Evolutionary conservation across 2,888 invertebrate genomes (phyloP).

Genomic region (Netelia virgata): DNA sequence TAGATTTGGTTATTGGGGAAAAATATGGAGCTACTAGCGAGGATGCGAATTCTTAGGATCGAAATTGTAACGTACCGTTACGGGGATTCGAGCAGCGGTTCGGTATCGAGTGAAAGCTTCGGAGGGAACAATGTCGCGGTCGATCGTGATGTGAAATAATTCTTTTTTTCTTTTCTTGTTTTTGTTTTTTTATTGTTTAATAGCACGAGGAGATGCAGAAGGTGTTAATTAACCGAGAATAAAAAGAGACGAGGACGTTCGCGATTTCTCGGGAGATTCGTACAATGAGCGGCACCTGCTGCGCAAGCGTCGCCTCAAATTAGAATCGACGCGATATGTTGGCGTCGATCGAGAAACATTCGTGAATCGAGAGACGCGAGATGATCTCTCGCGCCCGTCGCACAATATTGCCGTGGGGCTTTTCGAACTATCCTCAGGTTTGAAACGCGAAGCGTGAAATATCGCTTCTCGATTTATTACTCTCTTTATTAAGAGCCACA

Average conservation of each 20-base stretch:
- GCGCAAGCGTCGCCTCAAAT: constrained; percentile 54
- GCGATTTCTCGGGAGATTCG: constrained; percentile 22
- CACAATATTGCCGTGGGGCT: too few relatives aligned
- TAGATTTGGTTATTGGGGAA: constrained; percentile 5
- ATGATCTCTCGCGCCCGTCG: neutral
- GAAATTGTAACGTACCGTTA: constrained; percentile 42
- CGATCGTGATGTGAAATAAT: constrained; percentile 45
- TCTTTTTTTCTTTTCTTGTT: too few relatives aligned
- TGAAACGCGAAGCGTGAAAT: constrained; percentile 28
- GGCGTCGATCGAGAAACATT: constrained; percentile 30
- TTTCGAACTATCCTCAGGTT: neutral
- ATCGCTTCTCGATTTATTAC: constrained; percentile 44
- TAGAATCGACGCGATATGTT: constrained; percentile 36
- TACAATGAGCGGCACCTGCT: constrained; percentile 38
- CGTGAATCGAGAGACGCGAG: neutral
- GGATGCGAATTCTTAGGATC: constrained; percentile 6
- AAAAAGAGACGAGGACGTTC: constrained; percentile 23
- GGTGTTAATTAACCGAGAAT: constrained; percentile 53
- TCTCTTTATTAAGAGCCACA: constrained; percentile 32
- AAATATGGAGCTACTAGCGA: constrained; percentile 1
- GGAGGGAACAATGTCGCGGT: constrained; percentile 34
- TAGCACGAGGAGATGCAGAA: neutral
- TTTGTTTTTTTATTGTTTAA: constrained; percentile 18
- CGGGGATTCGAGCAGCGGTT: constrained; percentile 2
- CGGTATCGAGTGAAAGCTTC: neutral